Evolutionary conservation across 2,797 vertebrate species (phyloP).

Genomic region (Rachycentron canadum): DNA sequence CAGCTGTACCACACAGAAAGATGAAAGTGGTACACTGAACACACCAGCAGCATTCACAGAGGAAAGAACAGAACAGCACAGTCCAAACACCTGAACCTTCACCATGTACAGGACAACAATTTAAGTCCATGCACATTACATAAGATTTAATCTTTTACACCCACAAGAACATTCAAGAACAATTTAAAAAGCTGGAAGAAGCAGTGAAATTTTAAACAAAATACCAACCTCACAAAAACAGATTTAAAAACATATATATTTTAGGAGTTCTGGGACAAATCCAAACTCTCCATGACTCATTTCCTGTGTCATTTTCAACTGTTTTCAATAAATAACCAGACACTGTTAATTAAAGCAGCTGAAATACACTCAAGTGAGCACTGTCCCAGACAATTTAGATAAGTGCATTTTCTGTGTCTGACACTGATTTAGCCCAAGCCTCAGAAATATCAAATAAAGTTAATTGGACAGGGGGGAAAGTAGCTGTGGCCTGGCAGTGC

Average conservation of each 20-base stretch:
- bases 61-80: slow-evolving; percentile 20
- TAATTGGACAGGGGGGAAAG: slow-evolving; percentile 74
- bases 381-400: slow-evolving; percentile 82
- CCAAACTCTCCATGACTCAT: slow-evolving; percentile 61
- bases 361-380: slow-evolving; percentile 75
- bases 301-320: slow-evolving; percentile 73
- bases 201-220: slow-evolving; percentile 23
- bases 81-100: slow-evolving; percentile 30
- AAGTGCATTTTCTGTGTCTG: slow-evolving; percentile 80
- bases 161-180: slow-evolving; percentile 3
- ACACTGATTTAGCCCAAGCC: slow-evolving; percentile 80
- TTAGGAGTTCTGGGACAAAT: slow-evolving; percentile 30
- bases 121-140: slow-evolving; percentile 17
- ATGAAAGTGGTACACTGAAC: slow-evolving; percentile 44
- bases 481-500: slow-evolving; percentile 66
- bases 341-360: slow-evolving; percentile 77
- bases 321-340: slow-evolving; percentile 81
- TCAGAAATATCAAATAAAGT: slow-evolving; percentile 82
- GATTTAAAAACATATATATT: slow-evolving; percentile 7
- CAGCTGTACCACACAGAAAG: slow-evolving; percentile 41
- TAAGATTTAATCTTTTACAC: slow-evolving; percentile 10
- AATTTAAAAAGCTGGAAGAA: slow-evolving; percentile 22
- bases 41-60: slow-evolving; percentile 24
- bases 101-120: slow-evolving; percentile 13
- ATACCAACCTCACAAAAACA: slow-evolving; percentile 10